Percentiles rank a stretch among this genome's conserved stretches.
These are phyloP conservation scores for Drosophila auraria DNA, from an alignment of 1,140 invertebrate species.

Conservation along the genomic window DNA sequence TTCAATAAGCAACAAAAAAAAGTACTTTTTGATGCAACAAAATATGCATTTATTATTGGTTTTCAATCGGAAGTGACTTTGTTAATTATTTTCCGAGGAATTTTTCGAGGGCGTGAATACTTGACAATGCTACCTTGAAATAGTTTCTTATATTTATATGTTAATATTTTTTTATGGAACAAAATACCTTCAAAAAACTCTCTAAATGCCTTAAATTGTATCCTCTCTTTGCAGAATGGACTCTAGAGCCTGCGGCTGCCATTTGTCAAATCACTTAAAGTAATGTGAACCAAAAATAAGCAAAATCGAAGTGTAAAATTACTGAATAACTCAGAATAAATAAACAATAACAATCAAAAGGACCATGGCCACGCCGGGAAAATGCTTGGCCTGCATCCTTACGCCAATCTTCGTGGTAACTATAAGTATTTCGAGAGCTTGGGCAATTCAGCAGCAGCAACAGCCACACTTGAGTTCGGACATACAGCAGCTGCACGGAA, in stretches of 20 bases:
- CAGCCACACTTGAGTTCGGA: conserved; percentile 32
- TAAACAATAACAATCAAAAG: conserved; percentile 4
- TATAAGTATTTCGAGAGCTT: conserved; percentile 35
- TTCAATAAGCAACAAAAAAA: background rate
- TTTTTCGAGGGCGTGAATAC: too few species aligned
- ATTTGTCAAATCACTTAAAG: background rate
- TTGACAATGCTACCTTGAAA: too few species aligned
- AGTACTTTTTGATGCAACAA: background rate
- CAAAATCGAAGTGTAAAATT: background rate
- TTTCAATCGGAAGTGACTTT: too few species aligned
- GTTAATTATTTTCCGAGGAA: too few species aligned
- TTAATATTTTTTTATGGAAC: too few species aligned
- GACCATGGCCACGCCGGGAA: conserved; percentile 40
- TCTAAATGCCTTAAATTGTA: conserved; percentile 10
- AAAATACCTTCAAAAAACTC: background rate
- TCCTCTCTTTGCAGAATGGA: conserved; percentile 12
- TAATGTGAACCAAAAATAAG: conserved; percentile 18
- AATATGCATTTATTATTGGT: too few species aligned
- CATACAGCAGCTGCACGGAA: conserved; percentile 31
- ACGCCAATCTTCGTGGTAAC: conserved; percentile 35
- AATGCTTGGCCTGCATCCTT: conserved; percentile 20
- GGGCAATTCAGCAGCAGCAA: conserved; percentile 54
- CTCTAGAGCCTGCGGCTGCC: background rate
- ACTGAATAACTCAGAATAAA: conserved; percentile 18
- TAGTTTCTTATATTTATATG: too few species aligned